phyloP scores from a whole-genome alignment of 2,888 invertebrate species.

The Conops quadrifasciatus region DNA sequence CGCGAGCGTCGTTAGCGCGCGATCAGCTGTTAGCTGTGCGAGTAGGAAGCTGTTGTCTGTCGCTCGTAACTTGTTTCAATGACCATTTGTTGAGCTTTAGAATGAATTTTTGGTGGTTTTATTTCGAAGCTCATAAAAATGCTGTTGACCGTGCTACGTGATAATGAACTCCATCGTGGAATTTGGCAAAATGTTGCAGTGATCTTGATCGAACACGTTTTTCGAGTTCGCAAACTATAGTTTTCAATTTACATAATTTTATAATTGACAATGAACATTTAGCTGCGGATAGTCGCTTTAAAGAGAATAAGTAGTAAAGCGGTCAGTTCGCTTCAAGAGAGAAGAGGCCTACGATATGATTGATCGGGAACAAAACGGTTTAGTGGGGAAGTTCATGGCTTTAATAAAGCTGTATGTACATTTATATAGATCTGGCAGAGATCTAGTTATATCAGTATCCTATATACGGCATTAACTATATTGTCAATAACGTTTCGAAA shows the following conservation, averaged over 20 bases:
- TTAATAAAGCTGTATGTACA: too few species aligned
- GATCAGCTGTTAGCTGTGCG: constrained; percentile 3
- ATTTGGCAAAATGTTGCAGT: neutral
- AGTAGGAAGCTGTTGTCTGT: constrained; percentile 6
- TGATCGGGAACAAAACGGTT: too few species aligned
- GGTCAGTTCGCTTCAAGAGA: too few species aligned
- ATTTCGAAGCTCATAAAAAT: constrained; percentile 13
- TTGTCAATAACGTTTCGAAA: too few species aligned
- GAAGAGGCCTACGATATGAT: too few species aligned
- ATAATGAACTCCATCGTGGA: constrained; percentile 17
- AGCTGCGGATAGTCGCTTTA: neutral
- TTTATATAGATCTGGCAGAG: too few species aligned
- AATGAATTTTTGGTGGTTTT: neutral
- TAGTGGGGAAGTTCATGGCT: too few species aligned
- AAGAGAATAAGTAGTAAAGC: too few species aligned
- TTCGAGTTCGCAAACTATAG: neutral
- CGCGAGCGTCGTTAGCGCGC: neutral
- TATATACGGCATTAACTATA: too few species aligned
- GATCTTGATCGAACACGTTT: constrained; percentile 10
- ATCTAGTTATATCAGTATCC: too few species aligned
- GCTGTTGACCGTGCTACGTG: constrained; percentile 13
- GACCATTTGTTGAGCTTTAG: neutral
- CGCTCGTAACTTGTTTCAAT: constrained; percentile 1
- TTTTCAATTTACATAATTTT: neutral
- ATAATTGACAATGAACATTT: neutral